Conservation (phyloP, 2,888 invertebrate genomes). For the Drosophila borealis region DNA sequence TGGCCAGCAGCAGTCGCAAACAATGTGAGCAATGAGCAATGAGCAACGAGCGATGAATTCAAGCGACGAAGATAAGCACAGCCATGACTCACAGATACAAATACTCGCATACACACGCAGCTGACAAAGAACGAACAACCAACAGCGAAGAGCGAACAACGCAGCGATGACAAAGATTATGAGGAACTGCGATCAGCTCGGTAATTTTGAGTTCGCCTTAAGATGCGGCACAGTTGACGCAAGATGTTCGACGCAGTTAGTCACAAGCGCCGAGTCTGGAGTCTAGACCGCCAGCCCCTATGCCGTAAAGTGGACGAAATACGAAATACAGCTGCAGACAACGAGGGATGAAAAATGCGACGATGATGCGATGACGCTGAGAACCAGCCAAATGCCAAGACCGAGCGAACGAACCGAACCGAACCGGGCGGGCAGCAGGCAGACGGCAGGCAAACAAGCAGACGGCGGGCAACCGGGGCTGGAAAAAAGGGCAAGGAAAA, state of each 20-base stretch:
- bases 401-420: conserved; percentile 22
- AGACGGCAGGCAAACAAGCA: conserved; percentile 54
- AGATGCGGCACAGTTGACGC: conserved; percentile 27
- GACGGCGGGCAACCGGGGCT: conserved; percentile 36
- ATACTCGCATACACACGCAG: conserved; percentile 12
- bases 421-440: conserved; percentile 14
- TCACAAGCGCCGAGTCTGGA: conserved; percentile 48
- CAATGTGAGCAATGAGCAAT: conserved; percentile 37
- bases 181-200: conserved; percentile 25
- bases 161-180: conserved; percentile 41
- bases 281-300: conserved; percentile 61
- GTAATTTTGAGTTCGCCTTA: conserved; percentile 11
- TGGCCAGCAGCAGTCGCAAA: conserved; percentile 29
- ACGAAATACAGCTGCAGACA: conserved; percentile 68
- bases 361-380: conserved; percentile 41
- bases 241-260: conserved; percentile 40
- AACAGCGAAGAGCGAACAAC: conserved; percentile 18
- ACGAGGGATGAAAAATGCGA: conserved; percentile 71
- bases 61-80: conserved; percentile 35
- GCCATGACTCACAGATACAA: conserved; percentile 42
- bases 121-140: conserved; percentile 14
- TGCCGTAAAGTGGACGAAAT: conserved; percentile 57
- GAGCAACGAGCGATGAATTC: conserved; percentile 49
- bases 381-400: conserved; percentile 36
- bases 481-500: conserved; percentile 73